phyloP scores from a whole-genome alignment of 2,113 vertebrate species.

The Nesospiza acunhae region DNA sequence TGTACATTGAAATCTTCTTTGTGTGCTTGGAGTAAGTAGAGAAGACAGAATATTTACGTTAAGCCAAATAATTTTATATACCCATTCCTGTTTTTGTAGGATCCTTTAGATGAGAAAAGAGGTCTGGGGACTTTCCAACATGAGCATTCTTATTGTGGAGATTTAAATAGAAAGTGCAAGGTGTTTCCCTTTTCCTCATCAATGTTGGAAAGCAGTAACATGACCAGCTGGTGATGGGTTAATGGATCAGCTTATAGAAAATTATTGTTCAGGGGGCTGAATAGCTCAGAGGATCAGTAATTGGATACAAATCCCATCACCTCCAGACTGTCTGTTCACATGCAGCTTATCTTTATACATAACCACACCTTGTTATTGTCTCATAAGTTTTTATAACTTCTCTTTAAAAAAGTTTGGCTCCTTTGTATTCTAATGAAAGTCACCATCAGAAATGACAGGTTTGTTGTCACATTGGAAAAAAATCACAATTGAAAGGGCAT shows the following conservation, averaged over 20 bases:
- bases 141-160: background rate
- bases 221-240: background rate
- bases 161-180: background rate
- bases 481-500: background rate
- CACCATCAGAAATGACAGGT: background rate
- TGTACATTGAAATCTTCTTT: background rate
- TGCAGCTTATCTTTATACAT: background rate
- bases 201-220: background rate
- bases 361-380: background rate
- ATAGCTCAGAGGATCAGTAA: background rate
- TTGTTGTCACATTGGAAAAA: background rate
- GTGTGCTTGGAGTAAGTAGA: background rate
- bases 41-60: background rate
- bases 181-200: fast-evolving
- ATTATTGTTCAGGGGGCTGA: background rate
- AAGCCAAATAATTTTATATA: background rate
- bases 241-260: background rate
- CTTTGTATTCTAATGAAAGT: background rate
- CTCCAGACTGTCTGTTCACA: background rate
- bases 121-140: background rate
- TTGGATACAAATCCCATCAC: background rate
- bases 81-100: background rate
- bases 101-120: background rate
- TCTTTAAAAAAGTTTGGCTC: background rate
- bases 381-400: background rate